Conservation (phyloP, 2,113 vertebrate species). For the Monopterus albus region DNA sequence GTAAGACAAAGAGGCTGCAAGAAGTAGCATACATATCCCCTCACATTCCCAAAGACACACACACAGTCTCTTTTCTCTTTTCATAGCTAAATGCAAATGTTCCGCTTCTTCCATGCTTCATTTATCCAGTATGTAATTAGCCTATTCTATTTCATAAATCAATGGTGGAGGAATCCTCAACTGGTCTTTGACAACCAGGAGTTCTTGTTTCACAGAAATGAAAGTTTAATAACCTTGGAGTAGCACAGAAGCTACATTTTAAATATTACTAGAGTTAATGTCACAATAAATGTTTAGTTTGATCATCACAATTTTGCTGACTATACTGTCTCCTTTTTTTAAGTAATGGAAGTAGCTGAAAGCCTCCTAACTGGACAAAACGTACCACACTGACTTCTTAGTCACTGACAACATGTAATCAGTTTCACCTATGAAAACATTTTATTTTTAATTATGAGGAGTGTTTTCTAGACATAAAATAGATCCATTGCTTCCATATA, state of each 20-base stretch:
- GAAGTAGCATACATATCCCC: slow-evolving; percentile 59
- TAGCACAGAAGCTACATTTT: slow-evolving; percentile 2
- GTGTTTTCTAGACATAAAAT: not conserved
- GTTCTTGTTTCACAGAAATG: slow-evolving; percentile 39
- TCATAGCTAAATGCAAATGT: slow-evolving; percentile 71
- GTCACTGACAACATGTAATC: not conserved
- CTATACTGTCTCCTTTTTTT: not conserved
- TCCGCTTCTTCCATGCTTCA: slow-evolving; percentile 72
- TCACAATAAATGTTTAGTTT: slow-evolving; percentile 25
- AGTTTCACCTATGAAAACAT: not conserved
- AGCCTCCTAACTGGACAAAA: not conserved
- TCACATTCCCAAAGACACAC: not conserved
- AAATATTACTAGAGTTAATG: slow-evolving; percentile 26
- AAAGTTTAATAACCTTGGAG: slow-evolving; percentile 40
- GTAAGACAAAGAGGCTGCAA: slow-evolving; percentile 72
- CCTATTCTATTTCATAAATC: slow-evolving; percentile 77
- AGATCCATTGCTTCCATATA: not conserved
- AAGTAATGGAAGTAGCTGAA: no score
- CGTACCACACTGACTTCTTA: not conserved
- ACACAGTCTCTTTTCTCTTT: slow-evolving; percentile 38
- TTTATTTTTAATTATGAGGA: not conserved
- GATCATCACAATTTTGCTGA: slow-evolving; percentile 11
- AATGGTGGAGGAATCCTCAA: slow-evolving; percentile 57
- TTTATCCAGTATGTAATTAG: slow-evolving; percentile 79
- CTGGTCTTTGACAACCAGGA: slow-evolving; percentile 62